Conservation (phyloP, 2,888 invertebrate genomes). For the Ormyrus nitidulus region DNA sequence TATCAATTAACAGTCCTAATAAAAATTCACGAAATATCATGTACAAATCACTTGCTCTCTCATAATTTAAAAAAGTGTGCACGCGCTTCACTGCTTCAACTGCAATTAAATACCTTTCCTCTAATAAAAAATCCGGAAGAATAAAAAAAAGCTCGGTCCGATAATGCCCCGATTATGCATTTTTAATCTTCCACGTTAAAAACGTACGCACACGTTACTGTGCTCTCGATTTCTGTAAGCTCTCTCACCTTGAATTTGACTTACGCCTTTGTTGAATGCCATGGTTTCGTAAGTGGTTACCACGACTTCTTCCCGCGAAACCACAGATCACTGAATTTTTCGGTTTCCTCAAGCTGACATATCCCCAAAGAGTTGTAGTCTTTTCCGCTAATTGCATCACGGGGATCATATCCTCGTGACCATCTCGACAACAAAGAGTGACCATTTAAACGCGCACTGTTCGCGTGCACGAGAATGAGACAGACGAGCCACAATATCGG, state of each 20-base stretch:
- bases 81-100: background rate
- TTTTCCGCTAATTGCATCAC: slow-evolving; percentile 51
- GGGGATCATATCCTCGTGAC: slow-evolving; percentile 49
- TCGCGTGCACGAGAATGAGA: too few species aligned
- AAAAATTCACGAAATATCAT: slow-evolving; percentile 1
- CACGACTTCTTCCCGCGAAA: slow-evolving; percentile 16
- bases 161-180: slow-evolving; percentile 3
- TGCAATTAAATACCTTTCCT: too few species aligned
- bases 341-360: slow-evolving; percentile 14
- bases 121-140: too few species aligned
- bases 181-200: slow-evolving; percentile 1
- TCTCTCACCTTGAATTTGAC: slow-evolving; percentile 50
- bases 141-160: slow-evolving; percentile 7
- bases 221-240: background rate
- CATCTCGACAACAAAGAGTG: slow-evolving; percentile 33
- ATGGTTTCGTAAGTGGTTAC: slow-evolving; percentile 35
- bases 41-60: background rate
- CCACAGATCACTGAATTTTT: slow-evolving; percentile 11
- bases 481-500: background rate
- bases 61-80: background rate
- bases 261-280: slow-evolving; percentile 38
- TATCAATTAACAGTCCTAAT: background rate
- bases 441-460: slow-evolving; percentile 43
- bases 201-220: too few species aligned
- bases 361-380: background rate